A percentile compares a stretch with the other conserved stretches of the same genome.
Evolutionary conservation across 2,888 invertebrate genomes (phyloP).

Genomic region (Cephalotes varians): DNA sequence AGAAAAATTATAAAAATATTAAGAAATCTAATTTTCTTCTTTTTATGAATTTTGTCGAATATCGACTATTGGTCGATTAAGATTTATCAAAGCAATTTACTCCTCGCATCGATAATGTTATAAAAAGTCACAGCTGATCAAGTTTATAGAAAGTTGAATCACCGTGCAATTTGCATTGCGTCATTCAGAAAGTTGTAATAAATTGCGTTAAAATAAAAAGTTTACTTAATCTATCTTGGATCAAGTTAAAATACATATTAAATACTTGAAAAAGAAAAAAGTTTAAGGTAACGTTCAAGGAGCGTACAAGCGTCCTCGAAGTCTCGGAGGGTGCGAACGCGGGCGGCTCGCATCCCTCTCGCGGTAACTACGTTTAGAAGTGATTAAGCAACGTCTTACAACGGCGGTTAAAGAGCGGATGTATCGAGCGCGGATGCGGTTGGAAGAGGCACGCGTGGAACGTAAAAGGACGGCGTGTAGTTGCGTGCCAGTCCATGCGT

Average conservation of each 20-base stretch:
- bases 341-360: slow-evolving; percentile 18
- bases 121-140: background rate
- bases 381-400: slow-evolving; percentile 68
- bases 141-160: background rate
- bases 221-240: background rate
- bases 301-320: background rate
- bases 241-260: background rate
- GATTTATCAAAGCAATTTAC: background rate
- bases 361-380: slow-evolving; percentile 50
- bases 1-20: background rate
- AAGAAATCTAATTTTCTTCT: background rate
- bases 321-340: background rate
- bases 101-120: background rate
- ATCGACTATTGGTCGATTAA: background rate
- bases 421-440: slow-evolving; percentile 32
- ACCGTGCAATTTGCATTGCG: background rate
- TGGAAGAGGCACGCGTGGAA: slow-evolving; percentile 68
- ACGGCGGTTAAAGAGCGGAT: slow-evolving; percentile 59
- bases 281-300: background rate
- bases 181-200: background rate
- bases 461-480: slow-evolving; percentile 71
- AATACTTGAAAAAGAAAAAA: background rate
- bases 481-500: slow-evolving; percentile 60
- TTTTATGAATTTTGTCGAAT: background rate
- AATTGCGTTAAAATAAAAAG: background rate